Conservation (phyloP, 2,888 invertebrate genomes). For the Heliconius sara region DNA sequence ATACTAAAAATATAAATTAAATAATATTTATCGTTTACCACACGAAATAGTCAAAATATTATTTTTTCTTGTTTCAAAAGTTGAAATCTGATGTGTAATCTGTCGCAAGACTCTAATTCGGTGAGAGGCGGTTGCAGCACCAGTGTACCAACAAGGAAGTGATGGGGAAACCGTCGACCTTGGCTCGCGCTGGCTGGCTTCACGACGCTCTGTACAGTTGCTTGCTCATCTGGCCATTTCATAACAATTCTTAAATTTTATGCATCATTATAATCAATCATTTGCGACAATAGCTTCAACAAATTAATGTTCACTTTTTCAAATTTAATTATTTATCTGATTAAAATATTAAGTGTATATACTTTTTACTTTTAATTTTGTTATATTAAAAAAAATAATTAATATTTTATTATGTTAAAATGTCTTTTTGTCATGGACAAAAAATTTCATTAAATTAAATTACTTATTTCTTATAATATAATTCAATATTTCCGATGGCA, state of each 20-base stretch:
- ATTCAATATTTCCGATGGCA: not conserved
- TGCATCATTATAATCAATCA: constrained; percentile 21
- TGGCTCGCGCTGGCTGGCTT: constrained; percentile 61
- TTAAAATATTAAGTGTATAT: constrained; percentile 1
- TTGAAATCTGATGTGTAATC: constrained; percentile 48
- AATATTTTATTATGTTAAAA: not conserved
- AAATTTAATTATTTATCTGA: not conserved
- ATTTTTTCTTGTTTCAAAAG: constrained; percentile 16
- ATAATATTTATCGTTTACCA: too few species aligned
- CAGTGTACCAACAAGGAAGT: constrained; percentile 76
- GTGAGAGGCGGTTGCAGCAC: constrained; percentile 77
- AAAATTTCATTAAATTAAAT: not conserved
- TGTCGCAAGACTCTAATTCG: constrained; percentile 74
- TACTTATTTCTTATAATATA: not conserved
- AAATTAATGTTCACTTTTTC: not conserved
- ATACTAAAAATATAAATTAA: not conserved
- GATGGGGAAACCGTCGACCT: constrained; percentile 75
- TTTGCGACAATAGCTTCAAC: not conserved
- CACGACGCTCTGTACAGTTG: constrained; percentile 48
- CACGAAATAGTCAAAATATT: not conserved
- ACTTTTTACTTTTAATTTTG: not conserved
- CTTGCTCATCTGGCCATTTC: constrained; percentile 45
- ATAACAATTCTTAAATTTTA: constrained; percentile 23
- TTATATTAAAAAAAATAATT: not conserved
- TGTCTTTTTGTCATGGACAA: not conserved